Conservation (phyloP, 1,140 invertebrate genomes). For the Araneus ventricosus region DNA sequence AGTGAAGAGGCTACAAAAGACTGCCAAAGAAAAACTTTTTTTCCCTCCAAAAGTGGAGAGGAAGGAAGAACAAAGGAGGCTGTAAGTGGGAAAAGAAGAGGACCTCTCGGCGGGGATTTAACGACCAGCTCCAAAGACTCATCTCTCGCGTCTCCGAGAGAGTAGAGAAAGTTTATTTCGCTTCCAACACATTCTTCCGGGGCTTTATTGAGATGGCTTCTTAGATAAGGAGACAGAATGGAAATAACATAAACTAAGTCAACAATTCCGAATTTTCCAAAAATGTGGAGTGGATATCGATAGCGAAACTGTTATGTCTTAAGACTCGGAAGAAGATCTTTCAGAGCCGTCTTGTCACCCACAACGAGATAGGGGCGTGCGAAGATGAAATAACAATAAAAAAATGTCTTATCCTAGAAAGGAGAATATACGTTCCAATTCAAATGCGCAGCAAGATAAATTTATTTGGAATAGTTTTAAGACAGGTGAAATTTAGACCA, state of each 20-base stretch:
- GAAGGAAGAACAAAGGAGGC: conserved; percentile 15
- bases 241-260: not conserved
- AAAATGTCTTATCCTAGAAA: too few species aligned
- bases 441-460: too few species aligned
- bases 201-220: too few species aligned
- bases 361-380: too few species aligned
- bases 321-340: too few species aligned
- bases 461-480: too few species aligned
- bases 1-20: not conserved
- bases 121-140: not conserved
- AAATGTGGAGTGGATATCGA: too few species aligned
- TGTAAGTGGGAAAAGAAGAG: not conserved
- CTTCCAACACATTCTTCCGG: not conserved
- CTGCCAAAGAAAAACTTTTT: conserved; percentile 14
- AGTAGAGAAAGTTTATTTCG: not conserved
- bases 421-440: too few species aligned
- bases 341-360: too few species aligned
- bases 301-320: too few species aligned
- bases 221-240: not conserved
- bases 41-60: not conserved
- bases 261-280: not conserved
- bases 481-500: too few species aligned
- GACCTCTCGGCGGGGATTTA: not conserved
- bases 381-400: too few species aligned
- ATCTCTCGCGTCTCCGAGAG: not conserved